Conservation (phyloP, 35 echinoderm and acorn worm species). For the Acanthaster planci region DNA sequence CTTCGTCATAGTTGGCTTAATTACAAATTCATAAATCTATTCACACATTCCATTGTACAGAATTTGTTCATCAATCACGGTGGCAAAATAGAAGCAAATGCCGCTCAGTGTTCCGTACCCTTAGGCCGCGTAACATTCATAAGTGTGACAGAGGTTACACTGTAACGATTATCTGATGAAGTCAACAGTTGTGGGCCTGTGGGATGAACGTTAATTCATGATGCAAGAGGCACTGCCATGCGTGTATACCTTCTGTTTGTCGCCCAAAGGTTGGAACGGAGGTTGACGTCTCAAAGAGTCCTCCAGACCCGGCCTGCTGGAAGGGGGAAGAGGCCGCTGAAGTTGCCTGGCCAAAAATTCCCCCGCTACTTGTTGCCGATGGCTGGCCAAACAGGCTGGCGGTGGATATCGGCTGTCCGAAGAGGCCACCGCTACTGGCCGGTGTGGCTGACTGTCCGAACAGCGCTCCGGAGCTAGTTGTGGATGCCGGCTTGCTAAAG, state of each 20-base stretch:
- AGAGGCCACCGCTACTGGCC: background rate
- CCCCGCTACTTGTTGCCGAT: background rate
- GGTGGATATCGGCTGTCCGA: background rate
- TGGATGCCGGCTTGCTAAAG: slow-evolving; percentile 17
- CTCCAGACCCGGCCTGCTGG: background rate
- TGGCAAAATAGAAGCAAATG: too few relatives aligned
- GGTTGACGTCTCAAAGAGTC: background rate
- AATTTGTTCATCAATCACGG: too few relatives aligned
- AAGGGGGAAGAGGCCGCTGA: background rate
- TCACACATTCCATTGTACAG: too few relatives aligned
- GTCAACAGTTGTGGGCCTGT: too few relatives aligned
- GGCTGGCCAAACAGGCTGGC: background rate
- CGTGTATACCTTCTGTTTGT: background rate
- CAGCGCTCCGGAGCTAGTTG: slow-evolving; percentile 15
- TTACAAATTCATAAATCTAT: too few relatives aligned
- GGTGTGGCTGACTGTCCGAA: background rate
- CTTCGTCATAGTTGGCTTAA: too few relatives aligned
- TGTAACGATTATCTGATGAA: too few relatives aligned
- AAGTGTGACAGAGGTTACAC: too few relatives aligned
- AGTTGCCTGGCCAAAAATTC: background rate
- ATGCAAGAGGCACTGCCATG: background rate
- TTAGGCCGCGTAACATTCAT: too few relatives aligned
- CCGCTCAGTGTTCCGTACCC: too few relatives aligned
- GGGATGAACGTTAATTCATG: too few relatives aligned
- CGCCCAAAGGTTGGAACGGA: background rate